Base-by-base conservation (phyloP, 1,140 invertebrate species). In the Polypedilum vanderplanki region DNA sequence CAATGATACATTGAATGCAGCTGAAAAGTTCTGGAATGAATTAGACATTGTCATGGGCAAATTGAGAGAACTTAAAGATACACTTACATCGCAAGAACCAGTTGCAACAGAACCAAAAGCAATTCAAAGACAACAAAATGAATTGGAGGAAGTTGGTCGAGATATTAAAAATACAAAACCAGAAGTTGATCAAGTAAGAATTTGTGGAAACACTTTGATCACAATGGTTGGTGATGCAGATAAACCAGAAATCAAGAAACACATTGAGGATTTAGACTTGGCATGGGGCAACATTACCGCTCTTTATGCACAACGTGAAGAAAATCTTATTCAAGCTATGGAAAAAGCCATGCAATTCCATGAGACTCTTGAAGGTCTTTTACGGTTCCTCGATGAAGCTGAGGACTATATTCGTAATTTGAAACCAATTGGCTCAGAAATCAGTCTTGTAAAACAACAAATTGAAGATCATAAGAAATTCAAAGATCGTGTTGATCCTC, bases 291-390 rank as follows among this genome's bases (percentile, higher is more conserved):
- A 93, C 80, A 92, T 98, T 65, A 97, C 94, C 0, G 93, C 94
- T 4, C 83, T 98, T 22, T 98, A 96, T 83, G 94, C 95, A 1
- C 90, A 94, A 79, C 86, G 96, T 3, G 95, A 98, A 80, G 94
- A 97, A 83, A 96, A 97, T 82, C 87, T 99, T 24, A 96, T 98
- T 77, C 94, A 97, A 81, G 96, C 96, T 9, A 96, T 99, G 92
- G 94, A 97, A 83, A 98, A 97, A 80, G 95, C 96, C 0, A 96
- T 98, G 91, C 94, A 97, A 80, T 99, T 98, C 90, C 96, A 98
- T 83, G 95, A 98, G 80, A 96, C 95, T 0, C 85, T 98, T 70
- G 85, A 97, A 88, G 94, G 95, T 82, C 86, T 98, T 5, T 83
- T 95, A 65, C 91, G 93, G 75, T 98, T 98, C 88, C 85, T 98